Evolutionary conservation across 2,888 invertebrate genomes (phyloP), one percentile per base, ranked within the genome.

Genomic region (Drosophila sordidapex): DNA sequence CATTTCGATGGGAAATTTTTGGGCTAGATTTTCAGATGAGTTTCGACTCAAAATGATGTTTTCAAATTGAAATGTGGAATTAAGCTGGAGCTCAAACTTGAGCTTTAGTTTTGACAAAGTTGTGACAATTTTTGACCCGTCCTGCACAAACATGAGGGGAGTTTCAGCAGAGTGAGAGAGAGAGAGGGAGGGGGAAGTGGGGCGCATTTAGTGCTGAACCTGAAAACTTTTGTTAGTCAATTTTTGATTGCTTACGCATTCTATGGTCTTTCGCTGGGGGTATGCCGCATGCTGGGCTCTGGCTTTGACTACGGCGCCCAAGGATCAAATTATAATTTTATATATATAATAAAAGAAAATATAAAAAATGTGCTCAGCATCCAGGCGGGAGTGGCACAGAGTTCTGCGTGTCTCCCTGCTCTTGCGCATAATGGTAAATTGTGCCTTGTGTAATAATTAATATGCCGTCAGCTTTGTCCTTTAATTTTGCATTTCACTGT

Each of bases 381-480:
- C 82, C 79, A 71, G 69, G 67, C 57, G 49, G 38, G 43, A 64
- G 61, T 52, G 51, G 56, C 60, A 56, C 25, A 38, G 4, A 35
- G 6, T 1, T 10, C 62, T 29, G 13, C 7, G 15, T 52, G 56
- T 68, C 31, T 31, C 51, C 68, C 49, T 43, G 53, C 83, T 83
- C 68, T 60, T 63, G 69, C 62, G 70, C 81, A 88, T 89, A 85
- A 86, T 83, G 75, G 72, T 83, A 90, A 85, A 88, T 83, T 76
- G 73, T 81, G 75, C 77, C 89, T 90, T 83, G 83, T 82, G 73
- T 81, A 83, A 83, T 91, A 90, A 89, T 91, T 90, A 90, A 90
- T 87, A 82, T 89, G 88, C 81, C 77, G 75, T 82, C 74, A 74
- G 72, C 72, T 83, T 74, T 72, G 74, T 76, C 58, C 70, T 80